Evolutionary conservation across 2,888 invertebrate genomes (phyloP), one percentile per base, ranked within the genome.

Genomic region (Noctua janthe): DNA sequence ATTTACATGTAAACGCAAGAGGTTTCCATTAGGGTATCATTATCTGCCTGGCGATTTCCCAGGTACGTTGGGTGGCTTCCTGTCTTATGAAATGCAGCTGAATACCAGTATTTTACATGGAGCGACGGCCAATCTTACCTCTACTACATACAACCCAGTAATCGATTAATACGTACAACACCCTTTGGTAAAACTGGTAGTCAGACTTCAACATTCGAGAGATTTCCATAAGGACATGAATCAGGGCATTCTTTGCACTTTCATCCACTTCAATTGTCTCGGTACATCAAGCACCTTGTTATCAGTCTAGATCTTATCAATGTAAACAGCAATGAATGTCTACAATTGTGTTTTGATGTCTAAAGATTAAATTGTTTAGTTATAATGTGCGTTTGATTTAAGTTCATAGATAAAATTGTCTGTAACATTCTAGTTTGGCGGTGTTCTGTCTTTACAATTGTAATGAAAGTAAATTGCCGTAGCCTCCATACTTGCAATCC

Each of bases 281-380:
- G 2, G 64, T 80, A 17, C 73, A 70, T 3, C 15, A 69, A 73
- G n/a, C 39, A 70, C 15, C 1, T 64, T 10, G 35, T 74, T 66
- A 74, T 81, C 74, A 43, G n/a, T 56, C 39, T 85, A 56, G 56
- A 74, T 81, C 49, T 83, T 85, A 85, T 74, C 81, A 51, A 39
- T 49, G 59, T 56, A n/a, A 74, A 81, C 17, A 85, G 10, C 35
- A 54, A 64, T 62, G 29, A 51, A 71, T 71, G 74, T 51, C 17
- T 73, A n/a, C 59, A 39, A 80, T 71, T 80, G 70, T 86, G 54
- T 78, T 78, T 78, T 72, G 51, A 73, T 76, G 47, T 70, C 35
- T 69, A 8, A 66, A 74, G 56, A 74, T 86, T 69, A 56, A 39
- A 17, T 43, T 17, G 43, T 64, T 86, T 70, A 51, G 64, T 66